Base-by-base conservation (phyloP, 2,113 vertebrate species). In the Pelmatolapia mariae region DNA sequence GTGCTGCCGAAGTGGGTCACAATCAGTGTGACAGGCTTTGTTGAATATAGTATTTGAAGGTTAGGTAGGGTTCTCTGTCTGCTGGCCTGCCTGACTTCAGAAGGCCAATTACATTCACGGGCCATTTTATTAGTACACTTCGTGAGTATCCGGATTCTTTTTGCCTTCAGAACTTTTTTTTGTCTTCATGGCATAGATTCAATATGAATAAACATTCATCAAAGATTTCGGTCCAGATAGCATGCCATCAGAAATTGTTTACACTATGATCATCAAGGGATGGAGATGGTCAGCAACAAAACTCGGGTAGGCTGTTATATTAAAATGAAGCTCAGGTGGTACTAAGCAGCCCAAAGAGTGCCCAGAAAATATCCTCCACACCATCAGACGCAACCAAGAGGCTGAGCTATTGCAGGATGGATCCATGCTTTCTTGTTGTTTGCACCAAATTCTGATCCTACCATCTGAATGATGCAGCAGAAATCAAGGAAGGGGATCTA, bases 141-240 rank as follows among this genome's bases (percentile, higher is more conserved):
- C 0, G 5, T 3, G 22, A 10, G n/a, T 45, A 26, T 6, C 22
- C 45, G 1, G 38, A 73, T 24, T 73, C 63, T 22, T 38, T 38
- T 19, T 68, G 33, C 19, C 63, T 68, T 68, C 7, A 68, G 61
- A 68, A 38, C 61, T 19, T 33, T 3, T 59, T 57, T 61, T 61
- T 61, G 29, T 45, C 68, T 73, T 45, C 40, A 45, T 7, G 2
- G 68, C 22, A 73, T 45, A 73, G 22, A 45, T 45, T 73, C 40
- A 73, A 18, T 16, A 73, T 6, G 59, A n/a, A 63, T 63, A 73
- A 45, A 73, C 68, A 45, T 43, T 43, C 13, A 43, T 43, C 66
- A 71, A 15, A 71, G 8, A 43, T 73, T 2, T 73, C 1, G 3
- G 71, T 19, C 10, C 71, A 29, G 68, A 76, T 29, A 76, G 40